phyloP scores from a whole-genome alignment of 2,113 vertebrate species.

The Bos indicus region DNA sequence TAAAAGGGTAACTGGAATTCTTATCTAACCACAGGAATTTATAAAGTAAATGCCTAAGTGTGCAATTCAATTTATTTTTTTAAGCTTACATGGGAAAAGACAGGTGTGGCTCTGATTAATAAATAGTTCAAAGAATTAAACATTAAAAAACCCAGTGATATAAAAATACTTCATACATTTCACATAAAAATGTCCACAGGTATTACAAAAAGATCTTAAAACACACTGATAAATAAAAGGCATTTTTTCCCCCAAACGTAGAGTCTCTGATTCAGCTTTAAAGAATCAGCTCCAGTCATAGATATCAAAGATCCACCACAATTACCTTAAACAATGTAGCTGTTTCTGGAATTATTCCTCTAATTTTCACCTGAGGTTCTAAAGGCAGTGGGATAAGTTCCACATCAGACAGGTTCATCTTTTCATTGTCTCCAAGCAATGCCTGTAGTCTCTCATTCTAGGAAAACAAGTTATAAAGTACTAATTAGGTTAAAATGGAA shows the following conservation, averaged over 20 bases:
- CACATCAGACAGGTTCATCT: conserved; percentile 95
- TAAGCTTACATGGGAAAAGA: background rate
- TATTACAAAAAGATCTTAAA: conserved; percentile 3
- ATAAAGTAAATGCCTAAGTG: background rate
- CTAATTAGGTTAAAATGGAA: conserved; percentile 24
- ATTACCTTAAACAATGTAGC: conserved; percentile 97
- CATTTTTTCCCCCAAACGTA: background rate
- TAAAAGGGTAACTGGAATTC: background rate
- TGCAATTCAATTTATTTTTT: background rate
- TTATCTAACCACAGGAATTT: background rate
- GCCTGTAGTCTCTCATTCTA: conserved; percentile 96
- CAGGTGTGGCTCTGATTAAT: background rate
- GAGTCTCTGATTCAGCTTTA: background rate
- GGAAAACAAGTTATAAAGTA: conserved; percentile 32
- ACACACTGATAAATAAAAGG: background rate
- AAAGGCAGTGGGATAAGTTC: conserved; percentile 96
- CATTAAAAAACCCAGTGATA: background rate
- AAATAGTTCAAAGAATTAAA: background rate
- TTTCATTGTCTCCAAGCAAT: conserved; percentile 95
- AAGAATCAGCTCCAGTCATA: background rate
- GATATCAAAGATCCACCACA: background rate
- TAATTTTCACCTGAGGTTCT: conserved; percentile 95
- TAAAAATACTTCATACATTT: conserved; percentile 14
- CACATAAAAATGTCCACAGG: background rate
- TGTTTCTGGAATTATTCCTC: conserved; percentile 96